Base-by-base conservation (phyloP, 2,888 invertebrate genomes). In the Gortyna flavago region DNA sequence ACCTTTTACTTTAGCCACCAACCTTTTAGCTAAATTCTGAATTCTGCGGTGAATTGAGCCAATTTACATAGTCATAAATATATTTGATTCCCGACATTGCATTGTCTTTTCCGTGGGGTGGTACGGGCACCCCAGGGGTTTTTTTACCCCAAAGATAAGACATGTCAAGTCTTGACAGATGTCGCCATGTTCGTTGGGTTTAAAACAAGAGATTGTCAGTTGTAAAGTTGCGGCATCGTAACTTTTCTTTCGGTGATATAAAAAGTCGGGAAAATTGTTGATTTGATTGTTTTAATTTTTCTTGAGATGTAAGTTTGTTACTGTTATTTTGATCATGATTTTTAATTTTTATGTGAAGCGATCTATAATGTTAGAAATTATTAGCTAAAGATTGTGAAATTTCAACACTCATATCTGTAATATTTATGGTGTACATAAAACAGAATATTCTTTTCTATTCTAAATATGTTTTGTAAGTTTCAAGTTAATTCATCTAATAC, bases 21-120 rank as follows among this genome's bases (percentile, higher is more conserved):
- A 91, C 92, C 92, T 92, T 91, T 92, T 91, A 92, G 92, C 87
- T 51, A 88, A 93, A 93, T 93, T 92, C 90, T 82, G 89, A 92
- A 94, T 93, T 93, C 93, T 87, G 88, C 80, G 81, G 85, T 88
- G 91, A 94, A 94, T 95, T 93, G 93, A 88, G 88, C 89, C 95
- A 96, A 96, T 96, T 95, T 96, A 95, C 96, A 95, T 96, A 96
- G 95, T 96, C 95, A 96, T 96, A 96, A 96, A 96, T 96, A 96
- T 94, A 95, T 96, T 96, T 93, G 93, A 93, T 92, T 93, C 92
- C 89, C 90, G 87, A 90, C 91, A 90, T 92, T 91, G 93, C 91
- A 90, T 92, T 92, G 93, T 93, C 91, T 92, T 90, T 77, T 79
- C 90, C 90, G 91, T 89, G 91, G 93, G 93, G 92, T 91, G 79